A percentile compares a stretch with the other conserved stretches of the same genome.
These are phyloP conservation scores for Drosophila auraria DNA, from an alignment of 1,140 invertebrate genomes.

Conservation along the genomic window DNA sequence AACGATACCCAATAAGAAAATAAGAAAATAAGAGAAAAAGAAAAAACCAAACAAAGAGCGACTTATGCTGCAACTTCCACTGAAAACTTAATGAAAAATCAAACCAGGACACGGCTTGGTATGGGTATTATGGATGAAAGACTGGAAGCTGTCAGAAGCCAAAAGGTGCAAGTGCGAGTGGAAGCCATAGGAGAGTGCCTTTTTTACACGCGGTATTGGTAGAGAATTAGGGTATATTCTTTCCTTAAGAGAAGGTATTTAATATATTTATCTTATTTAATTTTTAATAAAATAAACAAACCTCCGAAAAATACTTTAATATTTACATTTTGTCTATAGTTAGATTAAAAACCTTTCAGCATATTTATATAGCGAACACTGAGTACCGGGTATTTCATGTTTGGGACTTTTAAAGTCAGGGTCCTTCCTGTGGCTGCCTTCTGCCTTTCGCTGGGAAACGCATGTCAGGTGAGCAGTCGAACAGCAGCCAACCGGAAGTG, in stretches of 20 bases:
- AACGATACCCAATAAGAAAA: constrained; percentile 41
- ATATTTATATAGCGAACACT: neutral
- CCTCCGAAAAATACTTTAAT: too few relatives aligned
- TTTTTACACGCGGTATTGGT: neutral
- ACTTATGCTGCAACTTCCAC: constrained; percentile 33
- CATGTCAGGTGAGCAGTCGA: constrained; percentile 62
- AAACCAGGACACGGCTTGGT: constrained; percentile 26
- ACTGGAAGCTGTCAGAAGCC: constrained; percentile 59
- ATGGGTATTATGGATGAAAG: neutral
- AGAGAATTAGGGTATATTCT: neutral
- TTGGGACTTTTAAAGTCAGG: too few relatives aligned
- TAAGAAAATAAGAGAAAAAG: constrained; percentile 1
- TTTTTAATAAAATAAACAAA: too few relatives aligned
- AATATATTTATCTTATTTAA: too few relatives aligned
- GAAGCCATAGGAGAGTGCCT: neutral
- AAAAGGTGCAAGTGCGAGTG: constrained; percentile 62
- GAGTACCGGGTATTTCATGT: too few relatives aligned
- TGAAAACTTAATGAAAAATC: constrained; percentile 76
- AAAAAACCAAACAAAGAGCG: constrained; percentile 24
- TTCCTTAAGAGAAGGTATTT: too few relatives aligned
- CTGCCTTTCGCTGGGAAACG: constrained; percentile 45
- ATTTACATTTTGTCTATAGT: too few relatives aligned
- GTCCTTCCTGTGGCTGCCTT: neutral
- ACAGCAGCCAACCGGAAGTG: constrained; percentile 67
- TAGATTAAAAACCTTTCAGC: too few relatives aligned